Evolutionary conservation across 2,888 invertebrate species (phyloP).

Genomic region (Dicyrtomina minuta): DNA sequence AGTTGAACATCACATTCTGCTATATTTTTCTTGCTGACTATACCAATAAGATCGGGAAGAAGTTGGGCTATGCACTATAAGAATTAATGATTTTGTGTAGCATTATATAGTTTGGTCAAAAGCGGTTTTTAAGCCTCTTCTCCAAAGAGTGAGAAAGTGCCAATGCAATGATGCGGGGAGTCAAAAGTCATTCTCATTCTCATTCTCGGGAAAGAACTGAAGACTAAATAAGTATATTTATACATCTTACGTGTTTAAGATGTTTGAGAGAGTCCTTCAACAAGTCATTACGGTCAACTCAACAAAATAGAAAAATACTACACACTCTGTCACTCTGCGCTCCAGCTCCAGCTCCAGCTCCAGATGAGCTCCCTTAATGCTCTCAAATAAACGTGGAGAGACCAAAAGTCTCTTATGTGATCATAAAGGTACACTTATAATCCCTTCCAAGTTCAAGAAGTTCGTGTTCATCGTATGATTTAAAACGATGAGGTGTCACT

Average conservation of each 20-base stretch:
- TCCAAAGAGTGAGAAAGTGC: too few relatives aligned
- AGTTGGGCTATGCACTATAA: too few relatives aligned
- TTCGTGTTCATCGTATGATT: conserved; percentile 9
- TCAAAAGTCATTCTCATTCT: conserved; percentile 4
- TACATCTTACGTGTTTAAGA: neutral
- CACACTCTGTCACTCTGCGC: too few relatives aligned
- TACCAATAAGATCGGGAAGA: too few relatives aligned
- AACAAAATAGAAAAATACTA: too few relatives aligned
- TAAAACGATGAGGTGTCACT: conserved; percentile 37
- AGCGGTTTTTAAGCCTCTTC: too few relatives aligned
- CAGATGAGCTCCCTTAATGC: conserved; percentile 1
- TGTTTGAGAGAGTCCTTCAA: neutral
- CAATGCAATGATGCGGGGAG: conserved; percentile 1
- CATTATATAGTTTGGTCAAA: too few relatives aligned
- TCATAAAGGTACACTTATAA: conserved; percentile 18
- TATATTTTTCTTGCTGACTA: too few relatives aligned
- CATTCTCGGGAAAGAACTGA: conserved; percentile 12
- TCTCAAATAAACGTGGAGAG: neutral
- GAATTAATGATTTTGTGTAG: too few relatives aligned
- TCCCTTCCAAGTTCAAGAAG: neutral
- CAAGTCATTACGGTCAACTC: conserved; percentile 2
- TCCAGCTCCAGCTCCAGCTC: too few relatives aligned
- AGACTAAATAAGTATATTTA: neutral
- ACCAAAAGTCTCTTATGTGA: neutral
- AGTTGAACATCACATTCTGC: neutral